These are phyloP conservation scores for Eremobia ochroleuca DNA, from an alignment of 2,888 invertebrate species.

Conservation along the genomic window DNA sequence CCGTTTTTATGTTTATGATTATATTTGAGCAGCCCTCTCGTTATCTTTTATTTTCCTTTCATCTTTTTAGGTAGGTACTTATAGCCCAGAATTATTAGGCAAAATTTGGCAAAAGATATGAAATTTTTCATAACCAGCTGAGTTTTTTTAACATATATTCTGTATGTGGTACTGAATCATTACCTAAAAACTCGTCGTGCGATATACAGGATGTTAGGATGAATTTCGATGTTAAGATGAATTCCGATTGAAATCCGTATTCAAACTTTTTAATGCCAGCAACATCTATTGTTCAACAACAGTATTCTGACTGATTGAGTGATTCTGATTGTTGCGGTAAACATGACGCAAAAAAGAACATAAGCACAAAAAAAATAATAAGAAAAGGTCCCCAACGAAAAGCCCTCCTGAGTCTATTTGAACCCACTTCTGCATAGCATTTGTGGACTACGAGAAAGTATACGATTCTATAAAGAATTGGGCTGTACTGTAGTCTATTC, in stretches of 20 bases:
- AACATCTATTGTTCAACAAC: background rate
- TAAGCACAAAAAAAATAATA: too few relatives aligned
- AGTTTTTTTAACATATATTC: background rate
- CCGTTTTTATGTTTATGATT: background rate
- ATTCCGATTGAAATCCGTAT: background rate
- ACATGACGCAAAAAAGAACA: too few relatives aligned
- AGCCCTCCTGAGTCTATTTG: background rate
- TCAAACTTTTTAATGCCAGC: background rate
- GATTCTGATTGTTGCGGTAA: too few relatives aligned
- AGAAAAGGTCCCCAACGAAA: too few relatives aligned
- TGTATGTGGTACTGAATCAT: background rate
- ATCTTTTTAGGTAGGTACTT: constrained; percentile 17
- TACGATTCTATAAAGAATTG: background rate
- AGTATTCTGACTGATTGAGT: too few relatives aligned
- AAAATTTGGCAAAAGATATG: background rate
- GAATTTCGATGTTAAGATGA: background rate
- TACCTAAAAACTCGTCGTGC: background rate
- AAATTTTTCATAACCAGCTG: background rate
- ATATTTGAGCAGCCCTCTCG: constrained; percentile 1
- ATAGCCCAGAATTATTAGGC: background rate
- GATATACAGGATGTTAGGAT: background rate
- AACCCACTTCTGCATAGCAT: background rate
- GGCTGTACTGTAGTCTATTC: background rate
- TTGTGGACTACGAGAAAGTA: background rate
- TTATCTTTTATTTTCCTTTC: constrained; percentile 32